Evolutionary conservation across 2,797 vertebrate species (phyloP).

Genomic region (Gila robusta): DNA sequence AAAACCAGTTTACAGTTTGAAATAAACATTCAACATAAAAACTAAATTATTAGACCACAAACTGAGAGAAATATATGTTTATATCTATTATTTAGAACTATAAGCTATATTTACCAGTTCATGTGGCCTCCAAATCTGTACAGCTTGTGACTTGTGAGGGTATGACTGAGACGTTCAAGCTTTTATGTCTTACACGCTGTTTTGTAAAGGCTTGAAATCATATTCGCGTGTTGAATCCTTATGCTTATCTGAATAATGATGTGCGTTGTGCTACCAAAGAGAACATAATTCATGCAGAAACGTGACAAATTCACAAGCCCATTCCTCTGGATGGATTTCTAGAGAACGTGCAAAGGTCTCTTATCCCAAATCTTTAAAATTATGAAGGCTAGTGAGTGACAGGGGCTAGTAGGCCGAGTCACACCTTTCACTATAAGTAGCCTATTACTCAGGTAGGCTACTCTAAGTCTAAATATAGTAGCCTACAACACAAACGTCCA

Average conservation of each 20-base stretch:
- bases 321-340: background rate
- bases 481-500: conserved; percentile 1
- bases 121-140: conserved; percentile 63
- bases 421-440: background rate
- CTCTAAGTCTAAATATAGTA: background rate
- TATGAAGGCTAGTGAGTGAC: background rate
- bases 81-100: background rate
- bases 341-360: background rate
- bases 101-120: conserved; percentile 68
- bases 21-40: background rate
- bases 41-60: background rate
- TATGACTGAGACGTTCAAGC: background rate
- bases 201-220: conserved; percentile 72
- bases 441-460: background rate
- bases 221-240: conserved; percentile 71
- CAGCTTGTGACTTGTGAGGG: conserved; percentile 18
- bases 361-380: background rate
- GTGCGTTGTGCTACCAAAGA: conserved; percentile 43
- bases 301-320: conserved; percentile 21
- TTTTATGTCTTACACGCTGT: conserved; percentile 31
- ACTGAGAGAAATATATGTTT: background rate
- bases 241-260: conserved; percentile 60
- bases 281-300: conserved; percentile 42
- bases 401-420: background rate
- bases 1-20: background rate